A percentile compares a stretch with the other conserved stretches of the same genome.
These are phyloP conservation scores for Lethenteron reissneri DNA, from an alignment of 2,113 vertebrate species.

Conservation along the genomic window DNA sequence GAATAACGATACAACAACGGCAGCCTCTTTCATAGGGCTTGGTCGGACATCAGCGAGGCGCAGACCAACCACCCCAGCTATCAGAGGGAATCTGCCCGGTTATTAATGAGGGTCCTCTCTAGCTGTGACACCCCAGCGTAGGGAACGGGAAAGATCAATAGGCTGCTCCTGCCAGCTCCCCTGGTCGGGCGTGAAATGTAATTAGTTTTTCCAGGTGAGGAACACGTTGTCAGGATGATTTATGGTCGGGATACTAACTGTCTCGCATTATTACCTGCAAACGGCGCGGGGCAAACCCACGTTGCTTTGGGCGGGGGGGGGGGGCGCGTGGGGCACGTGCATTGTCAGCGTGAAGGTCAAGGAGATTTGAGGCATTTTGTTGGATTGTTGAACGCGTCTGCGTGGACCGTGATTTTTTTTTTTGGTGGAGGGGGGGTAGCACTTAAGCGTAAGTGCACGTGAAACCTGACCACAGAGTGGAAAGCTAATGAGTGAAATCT, in stretches of 20 bases:
- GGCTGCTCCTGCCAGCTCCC: not conserved
- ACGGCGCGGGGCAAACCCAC: not conserved
- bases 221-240: constrained; percentile 6
- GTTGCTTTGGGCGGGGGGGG: not conserved
- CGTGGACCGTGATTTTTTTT: too few species aligned
- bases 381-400: too few species aligned
- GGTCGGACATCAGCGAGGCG: too few species aligned
- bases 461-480: too few species aligned
- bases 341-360: not conserved
- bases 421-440: too few species aligned
- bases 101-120: constrained; percentile 3
- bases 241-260: constrained; percentile 4
- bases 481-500: too few species aligned
- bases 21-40: too few species aligned
- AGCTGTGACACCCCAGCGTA: constrained; percentile 2
- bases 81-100: constrained; percentile 6
- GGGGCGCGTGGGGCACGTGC: not conserved
- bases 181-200: constrained; percentile 5
- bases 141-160: constrained; percentile 5
- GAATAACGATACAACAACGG: too few species aligned
- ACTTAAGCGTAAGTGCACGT: too few species aligned
- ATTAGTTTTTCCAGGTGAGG: constrained; percentile 6
- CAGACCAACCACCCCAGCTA: not conserved
- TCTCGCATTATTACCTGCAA: constrained; percentile 2
- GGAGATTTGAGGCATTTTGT: not conserved